phyloP scores from a whole-genome alignment of 2,113 vertebrate species.

The Onychorhynchus coronatus region DNA sequence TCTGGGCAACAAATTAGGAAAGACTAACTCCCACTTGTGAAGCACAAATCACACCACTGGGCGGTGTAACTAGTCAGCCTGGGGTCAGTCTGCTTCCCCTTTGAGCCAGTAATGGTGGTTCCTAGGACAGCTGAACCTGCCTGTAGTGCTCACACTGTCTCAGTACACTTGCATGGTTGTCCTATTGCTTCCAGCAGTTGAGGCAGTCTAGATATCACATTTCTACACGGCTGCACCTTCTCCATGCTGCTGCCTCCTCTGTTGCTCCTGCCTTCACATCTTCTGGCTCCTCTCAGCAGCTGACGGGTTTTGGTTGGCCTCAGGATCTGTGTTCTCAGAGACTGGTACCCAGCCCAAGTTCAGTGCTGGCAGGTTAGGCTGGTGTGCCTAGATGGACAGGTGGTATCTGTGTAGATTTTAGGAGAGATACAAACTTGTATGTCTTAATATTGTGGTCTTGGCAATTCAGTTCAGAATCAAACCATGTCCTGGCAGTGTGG shows the following conservation, averaged over 20 bases:
- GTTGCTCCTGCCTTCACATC: background rate
- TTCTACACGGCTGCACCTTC: background rate
- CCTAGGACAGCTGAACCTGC: background rate
- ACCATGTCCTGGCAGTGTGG: background rate
- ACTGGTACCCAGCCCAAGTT: background rate
- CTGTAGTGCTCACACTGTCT: background rate
- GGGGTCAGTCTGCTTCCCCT: background rate
- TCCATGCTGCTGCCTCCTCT: background rate
- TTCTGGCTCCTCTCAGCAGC: background rate
- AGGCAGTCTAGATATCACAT: background rate
- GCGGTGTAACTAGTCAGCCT: background rate
- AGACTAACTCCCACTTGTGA: background rate
- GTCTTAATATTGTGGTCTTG: background rate
- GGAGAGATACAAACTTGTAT: background rate
- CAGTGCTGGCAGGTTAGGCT: background rate
- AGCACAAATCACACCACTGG: background rate
- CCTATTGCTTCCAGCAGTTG: background rate
- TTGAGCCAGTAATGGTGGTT: background rate
- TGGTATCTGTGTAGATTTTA: background rate
- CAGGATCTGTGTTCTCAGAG: background rate
- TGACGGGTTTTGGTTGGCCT: background rate
- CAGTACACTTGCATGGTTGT: background rate
- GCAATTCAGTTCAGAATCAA: background rate
- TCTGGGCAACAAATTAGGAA: background rate
- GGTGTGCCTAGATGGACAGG: background rate